Percentiles rank a stretch among this genome's conserved stretches.
These are phyloP conservation scores for Synanthedon tipuliformis DNA, from an alignment of 2,888 invertebrate species.

Conservation along the genomic window DNA sequence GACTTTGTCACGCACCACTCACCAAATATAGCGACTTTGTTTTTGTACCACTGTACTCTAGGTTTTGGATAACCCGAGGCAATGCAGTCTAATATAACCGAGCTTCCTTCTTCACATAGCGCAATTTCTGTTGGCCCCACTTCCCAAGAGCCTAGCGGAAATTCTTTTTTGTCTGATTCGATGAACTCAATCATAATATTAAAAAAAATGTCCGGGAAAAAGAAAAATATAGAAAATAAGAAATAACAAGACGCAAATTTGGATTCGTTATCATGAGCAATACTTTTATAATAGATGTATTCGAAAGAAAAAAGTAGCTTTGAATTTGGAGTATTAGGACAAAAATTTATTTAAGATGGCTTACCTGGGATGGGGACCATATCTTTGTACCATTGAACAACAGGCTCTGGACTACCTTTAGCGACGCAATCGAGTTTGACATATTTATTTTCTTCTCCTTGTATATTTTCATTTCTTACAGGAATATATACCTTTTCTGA, in stretches of 20 bases:
- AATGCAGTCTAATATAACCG: conserved; percentile 36
- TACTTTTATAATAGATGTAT: neutral
- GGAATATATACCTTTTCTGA: conserved; percentile 44
- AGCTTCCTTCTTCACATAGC: conserved; percentile 41
- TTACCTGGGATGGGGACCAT: conserved; percentile 25
- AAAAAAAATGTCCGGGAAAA: no score
- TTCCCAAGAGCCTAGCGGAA: no score
- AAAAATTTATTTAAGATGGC: conserved; percentile 1
- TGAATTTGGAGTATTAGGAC: neutral
- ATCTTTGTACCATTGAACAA: conserved; percentile 51
- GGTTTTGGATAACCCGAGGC: conserved; percentile 37
- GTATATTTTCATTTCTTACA: conserved; percentile 23
- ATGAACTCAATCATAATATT: no score
- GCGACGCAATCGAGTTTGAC: conserved; percentile 41
- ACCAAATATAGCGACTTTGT: neutral
- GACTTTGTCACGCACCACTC: neutral
- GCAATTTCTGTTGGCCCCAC: conserved; percentile 12
- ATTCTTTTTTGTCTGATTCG: no score
- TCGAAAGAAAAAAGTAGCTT: neutral
- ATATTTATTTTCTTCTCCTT: conserved; percentile 41
- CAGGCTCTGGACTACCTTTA: conserved; percentile 43
- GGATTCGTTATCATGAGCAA: neutral
- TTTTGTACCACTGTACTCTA: neutral
- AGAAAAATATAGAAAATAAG: no score
- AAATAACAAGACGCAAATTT: no score